Evolutionary conservation across 2,888 invertebrate genomes (phyloP).

Genomic region (Chloromyia formosa): DNA sequence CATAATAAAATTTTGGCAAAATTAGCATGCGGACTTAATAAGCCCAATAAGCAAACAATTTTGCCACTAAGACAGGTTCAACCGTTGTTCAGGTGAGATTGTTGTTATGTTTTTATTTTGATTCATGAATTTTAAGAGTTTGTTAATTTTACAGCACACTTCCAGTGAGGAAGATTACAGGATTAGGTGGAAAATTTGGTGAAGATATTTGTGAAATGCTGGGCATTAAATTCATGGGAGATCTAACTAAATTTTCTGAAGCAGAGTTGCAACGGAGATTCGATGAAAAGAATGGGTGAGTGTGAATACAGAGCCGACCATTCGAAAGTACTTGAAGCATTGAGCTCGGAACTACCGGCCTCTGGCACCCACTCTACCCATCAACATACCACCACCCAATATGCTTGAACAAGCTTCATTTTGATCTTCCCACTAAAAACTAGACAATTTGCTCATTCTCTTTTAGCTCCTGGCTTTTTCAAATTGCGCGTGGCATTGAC

Average conservation of each 20-base stretch:
- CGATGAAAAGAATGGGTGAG: slow-evolving; percentile 88
- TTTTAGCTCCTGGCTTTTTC: slow-evolving; percentile 81
- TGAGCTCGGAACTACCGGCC: too few species aligned
- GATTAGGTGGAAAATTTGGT: slow-evolving; percentile 95
- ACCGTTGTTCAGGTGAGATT: slow-evolving; percentile 47
- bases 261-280: slow-evolving; percentile 76
- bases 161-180: slow-evolving; percentile 84
- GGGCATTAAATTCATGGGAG: slow-evolving; percentile 80
- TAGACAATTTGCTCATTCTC: neutral
- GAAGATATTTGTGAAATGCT: slow-evolving; percentile 77
- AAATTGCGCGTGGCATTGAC: slow-evolving; percentile 87
- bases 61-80: slow-evolving; percentile 69
- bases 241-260: slow-evolving; percentile 76
- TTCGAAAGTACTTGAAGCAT: too few species aligned
- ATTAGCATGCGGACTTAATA: slow-evolving; percentile 90
- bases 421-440: neutral
- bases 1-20: slow-evolving; percentile 97
- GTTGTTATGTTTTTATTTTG: neutral
- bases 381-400: too few species aligned
- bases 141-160: slow-evolving; percentile 66
- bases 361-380: too few species aligned
- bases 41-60: slow-evolving; percentile 92
- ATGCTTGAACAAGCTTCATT: too few species aligned
- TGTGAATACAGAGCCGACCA: neutral
- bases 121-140: neutral